Evolutionary conservation across 1,140 invertebrate species (phyloP), one percentile per base, ranked within the genome.

Genomic region (Vanessa atalanta): DNA sequence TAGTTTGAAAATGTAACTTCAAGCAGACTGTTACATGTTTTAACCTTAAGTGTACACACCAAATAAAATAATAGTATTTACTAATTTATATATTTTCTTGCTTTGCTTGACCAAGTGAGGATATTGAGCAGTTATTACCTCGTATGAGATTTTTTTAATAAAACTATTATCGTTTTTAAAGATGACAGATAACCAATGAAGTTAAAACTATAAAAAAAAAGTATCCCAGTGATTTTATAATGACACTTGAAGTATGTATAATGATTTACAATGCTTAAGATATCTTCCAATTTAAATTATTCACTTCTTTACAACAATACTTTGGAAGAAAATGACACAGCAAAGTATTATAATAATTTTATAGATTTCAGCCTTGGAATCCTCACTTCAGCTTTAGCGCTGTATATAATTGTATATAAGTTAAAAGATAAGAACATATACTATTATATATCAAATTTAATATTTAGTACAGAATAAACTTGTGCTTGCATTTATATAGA

Each of bases 401-500:
- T 61, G 57, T 61, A 31, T 37, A 61, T 60, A 61, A 55, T 16
- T 61, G 57, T 37, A 61, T 61, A 37, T 11, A 61, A 66, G 47
- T 51, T 31, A 51, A 66, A 66, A 50, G 63, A 47, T 47, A 70
- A 70, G 26, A 43, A 68, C n/a, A 70, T 47, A 43, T 61, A 16
- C 15, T 70, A 70, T 70, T 70, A 70, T 65, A 65, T 70, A 70
- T 70, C 48, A 70, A 64, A 70, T 64, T 64, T 64, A 70, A 64
- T 43, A 51, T 48, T 69, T 26, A 60, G 47, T 72, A 63, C 67
- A 60, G 60, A 65, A 70, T 75, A 70, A 70, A 65, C n/a, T 76
- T 80, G 79, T 63, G 70, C 67, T 80, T 72, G 67, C 66, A 73
- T 77, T 83, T 78, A 84, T 75, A 75, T 75, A 75, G 37, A 75